Evolutionary conservation across 2,797 vertebrate genomes (phyloP), one percentile per base, ranked within the genome.

Genomic region (Karalla daura): DNA sequence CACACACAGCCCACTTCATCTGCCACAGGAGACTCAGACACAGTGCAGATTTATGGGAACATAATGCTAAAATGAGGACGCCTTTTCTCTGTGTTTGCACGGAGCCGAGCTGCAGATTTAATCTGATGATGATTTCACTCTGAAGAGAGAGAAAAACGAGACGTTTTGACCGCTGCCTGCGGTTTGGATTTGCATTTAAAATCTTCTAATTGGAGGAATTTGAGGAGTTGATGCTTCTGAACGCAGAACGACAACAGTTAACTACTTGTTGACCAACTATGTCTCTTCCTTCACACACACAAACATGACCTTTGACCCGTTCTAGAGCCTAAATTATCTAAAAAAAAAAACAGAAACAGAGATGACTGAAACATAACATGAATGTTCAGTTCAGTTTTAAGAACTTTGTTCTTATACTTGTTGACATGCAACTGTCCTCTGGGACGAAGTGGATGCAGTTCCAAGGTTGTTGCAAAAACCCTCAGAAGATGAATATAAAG

Each of bases 11-110:
- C 67, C 5, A 3, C 33, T 61, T 81, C 63, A 55, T 82, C 65
- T 76, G 68, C 83, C 75, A 77, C 64, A 58, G 6, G 25, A 52
- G 52, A 28, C 70, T 78, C 74, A 72, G 70, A 80, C 74, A 76
- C 60, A 13, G 63, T 66, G 68, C 51, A 75, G 73, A 83, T 81
- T 86, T 80, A 80, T 73, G 60, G 61, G 36, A 65, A 24, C 24
- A 27, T 32, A 30, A 72, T 40, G 53, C 35, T 49, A 3, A 65
- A 50, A 72, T n/a, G 14, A 63, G 7, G 23, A 30, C 43, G 47
- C 18, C 1, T 59, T 59, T 41, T 27, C 11, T 45, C 13, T 24
- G 7, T 14, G 45, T 69, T 55, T 32, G 51, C 17, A 39, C 27
- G 8, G 53, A 25, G 27, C 20, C 1, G 35, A 55, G 28, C 40